Evolutionary conservation across 2,113 vertebrate genomes (phyloP), one percentile per base, ranked within the genome.

Genomic region (Tonatia bakeri): DNA sequence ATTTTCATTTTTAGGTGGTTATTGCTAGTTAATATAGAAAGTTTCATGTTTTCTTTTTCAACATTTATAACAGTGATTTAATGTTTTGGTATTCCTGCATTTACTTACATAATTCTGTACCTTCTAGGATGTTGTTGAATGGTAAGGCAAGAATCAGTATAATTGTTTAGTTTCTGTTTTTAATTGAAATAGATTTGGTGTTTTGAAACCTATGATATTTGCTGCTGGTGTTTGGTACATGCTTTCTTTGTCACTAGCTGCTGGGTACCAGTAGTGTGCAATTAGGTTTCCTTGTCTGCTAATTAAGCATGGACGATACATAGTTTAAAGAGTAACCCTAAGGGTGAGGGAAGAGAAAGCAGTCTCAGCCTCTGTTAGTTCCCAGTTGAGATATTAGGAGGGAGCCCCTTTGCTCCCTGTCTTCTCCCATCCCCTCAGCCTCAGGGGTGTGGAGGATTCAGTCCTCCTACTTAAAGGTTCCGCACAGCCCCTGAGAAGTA

Each of bases 141-240:
- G 54, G 54, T 50, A 81, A 76, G 40, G 40, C 77, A 94, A 76
- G 14, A 94, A 67, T 40, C 17, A 91, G 36, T 47, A 54, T 90
- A 50, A 83, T 82, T 72, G 69, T 52, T 87, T 77, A 67, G 59
- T 94, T 76, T 64, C 50, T 94, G 19, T 54, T 81, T 95, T 88
- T 89, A 80, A 86, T 43, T 28, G 59, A 79, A 93, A 54, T 54
- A 47, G n/a, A 36, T 33, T 79, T 94, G 33, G 15, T 87, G 45
- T 75, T 81, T 86, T 56, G 45, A 50, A 70, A 33, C n/a, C 26
- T 77, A 4, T 59, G 33, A 11, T 80, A 28, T 88, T 84, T 94
- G 61, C 24, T 86, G 14, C 36, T 92, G 33, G 19, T 76, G 13
- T 92, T 83, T 54, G 77, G 20, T 76, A 80, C 82, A 40, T 83